phyloP scores from a whole-genome alignment of 2,797 vertebrate species.

The Alca torda region DNA sequence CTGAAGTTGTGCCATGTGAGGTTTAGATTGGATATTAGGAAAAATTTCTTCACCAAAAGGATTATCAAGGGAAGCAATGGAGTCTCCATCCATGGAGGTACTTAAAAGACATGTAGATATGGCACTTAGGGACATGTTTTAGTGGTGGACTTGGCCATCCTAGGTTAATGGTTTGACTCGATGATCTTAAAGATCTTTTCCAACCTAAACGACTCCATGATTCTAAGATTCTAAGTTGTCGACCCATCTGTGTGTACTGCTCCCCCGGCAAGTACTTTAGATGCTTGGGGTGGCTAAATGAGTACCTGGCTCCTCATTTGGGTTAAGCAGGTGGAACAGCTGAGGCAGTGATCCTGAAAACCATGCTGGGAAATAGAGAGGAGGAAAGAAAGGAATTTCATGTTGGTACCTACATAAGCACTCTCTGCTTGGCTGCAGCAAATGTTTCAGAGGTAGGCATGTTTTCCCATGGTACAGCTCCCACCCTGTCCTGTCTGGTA shows the following conservation, averaged over 20 bases:
- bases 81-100: neutral
- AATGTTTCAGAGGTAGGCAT: neutral
- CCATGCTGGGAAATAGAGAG: neutral
- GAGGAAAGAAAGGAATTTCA: neutral
- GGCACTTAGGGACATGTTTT: neutral
- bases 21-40: neutral
- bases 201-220: neutral
- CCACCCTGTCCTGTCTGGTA: neutral
- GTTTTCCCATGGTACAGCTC: neutral
- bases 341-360: neutral
- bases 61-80: neutral
- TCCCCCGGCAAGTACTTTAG: neutral
- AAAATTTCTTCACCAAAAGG: neutral
- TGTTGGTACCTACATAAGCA: neutral
- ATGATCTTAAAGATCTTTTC: neutral
- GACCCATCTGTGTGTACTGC: neutral
- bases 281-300: neutral
- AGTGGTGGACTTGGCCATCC: neutral
- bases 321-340: neutral
- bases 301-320: neutral
- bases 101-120: neutral
- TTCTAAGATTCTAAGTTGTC: neutral
- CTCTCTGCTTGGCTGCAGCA: neutral
- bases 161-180: neutral
- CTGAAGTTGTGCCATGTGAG: neutral